Percentiles rank a stretch among this genome's conserved stretches.
Conservation (phyloP, 1,140 invertebrate species). For the Drosophila repleta region DNA sequence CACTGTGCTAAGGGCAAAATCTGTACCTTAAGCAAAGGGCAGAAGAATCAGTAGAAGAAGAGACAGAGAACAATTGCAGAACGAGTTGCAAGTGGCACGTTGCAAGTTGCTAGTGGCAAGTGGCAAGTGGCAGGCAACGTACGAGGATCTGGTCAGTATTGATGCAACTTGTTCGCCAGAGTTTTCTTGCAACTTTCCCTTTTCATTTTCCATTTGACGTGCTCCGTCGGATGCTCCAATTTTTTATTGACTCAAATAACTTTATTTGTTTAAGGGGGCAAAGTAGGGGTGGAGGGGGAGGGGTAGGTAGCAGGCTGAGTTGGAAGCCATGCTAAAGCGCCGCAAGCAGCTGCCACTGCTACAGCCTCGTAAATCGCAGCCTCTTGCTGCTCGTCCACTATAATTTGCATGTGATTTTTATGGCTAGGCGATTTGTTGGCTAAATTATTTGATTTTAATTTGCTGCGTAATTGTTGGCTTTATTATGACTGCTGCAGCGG, state of each 20-base stretch:
- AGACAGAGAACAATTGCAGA: constrained; percentile 8
- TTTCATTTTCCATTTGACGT: constrained; percentile 57
- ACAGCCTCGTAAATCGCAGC: constrained; percentile 68
- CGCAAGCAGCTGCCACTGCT: constrained; percentile 13
- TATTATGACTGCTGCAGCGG: constrained; percentile 28
- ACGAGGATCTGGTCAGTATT: constrained; percentile 52
- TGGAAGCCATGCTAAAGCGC: constrained; percentile 36
- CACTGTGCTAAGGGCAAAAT: constrained; percentile 22
- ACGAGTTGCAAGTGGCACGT: constrained; percentile 44
- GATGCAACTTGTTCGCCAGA: constrained; percentile 65
- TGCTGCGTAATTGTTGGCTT: constrained; percentile 76
- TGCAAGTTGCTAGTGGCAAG: constrained; percentile 16
- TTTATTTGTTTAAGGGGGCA: constrained; percentile 76
- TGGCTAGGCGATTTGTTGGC: constrained; percentile 69
- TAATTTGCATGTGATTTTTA: constrained; percentile 83
- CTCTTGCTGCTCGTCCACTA: constrained; percentile 30
- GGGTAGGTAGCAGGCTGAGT: too few species aligned
- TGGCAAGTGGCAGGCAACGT: constrained; percentile 2
- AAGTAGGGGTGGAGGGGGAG: not conserved
- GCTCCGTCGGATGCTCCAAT: constrained; percentile 43
- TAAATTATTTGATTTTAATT: constrained; percentile 84
- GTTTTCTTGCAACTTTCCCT: constrained; percentile 55
- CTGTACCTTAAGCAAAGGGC: constrained; percentile 67
- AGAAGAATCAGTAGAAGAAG: constrained; percentile 9
- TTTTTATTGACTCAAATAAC: constrained; percentile 78